These are phyloP conservation scores for Onychostoma macrolepis DNA, from an alignment of 2,113 vertebrate genomes.

Conservation along the genomic window DNA sequence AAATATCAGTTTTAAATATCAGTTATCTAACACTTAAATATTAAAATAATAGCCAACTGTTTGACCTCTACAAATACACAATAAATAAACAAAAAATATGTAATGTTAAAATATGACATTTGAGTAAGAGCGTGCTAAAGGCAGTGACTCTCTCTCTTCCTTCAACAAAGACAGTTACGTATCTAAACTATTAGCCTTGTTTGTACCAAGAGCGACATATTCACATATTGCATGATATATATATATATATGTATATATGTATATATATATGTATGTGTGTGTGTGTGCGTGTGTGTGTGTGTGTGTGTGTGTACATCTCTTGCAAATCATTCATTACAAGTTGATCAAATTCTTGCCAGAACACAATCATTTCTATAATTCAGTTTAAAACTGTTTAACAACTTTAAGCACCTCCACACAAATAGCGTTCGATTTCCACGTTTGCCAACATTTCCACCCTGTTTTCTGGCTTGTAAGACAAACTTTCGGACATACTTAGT, in stretches of 20 bases:
- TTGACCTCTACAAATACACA: neutral
- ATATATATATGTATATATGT: neutral
- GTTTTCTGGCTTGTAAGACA: neutral
- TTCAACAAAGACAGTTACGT: neutral
- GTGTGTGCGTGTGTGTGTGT: too few species aligned
- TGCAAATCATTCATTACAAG: neutral
- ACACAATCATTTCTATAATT: neutral
- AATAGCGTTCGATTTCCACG: neutral
- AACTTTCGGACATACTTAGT: conserved; percentile 4
- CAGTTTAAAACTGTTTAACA: neutral
- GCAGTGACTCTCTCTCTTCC: neutral
- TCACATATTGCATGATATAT: neutral
- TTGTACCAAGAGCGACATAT: neutral
- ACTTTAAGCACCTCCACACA: neutral
- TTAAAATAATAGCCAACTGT: neutral
- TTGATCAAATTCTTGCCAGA: neutral
- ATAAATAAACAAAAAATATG: neutral
- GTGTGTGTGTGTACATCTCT: neutral
- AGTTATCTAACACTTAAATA: neutral
- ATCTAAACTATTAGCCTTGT: neutral
- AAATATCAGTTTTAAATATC: neutral
- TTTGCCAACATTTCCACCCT: neutral
- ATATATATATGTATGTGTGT: neutral
- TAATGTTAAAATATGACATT: neutral
- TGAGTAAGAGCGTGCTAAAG: neutral